Conservation (phyloP, 2,797 vertebrate genomes). For the Etheostoma perlongum region DNA sequence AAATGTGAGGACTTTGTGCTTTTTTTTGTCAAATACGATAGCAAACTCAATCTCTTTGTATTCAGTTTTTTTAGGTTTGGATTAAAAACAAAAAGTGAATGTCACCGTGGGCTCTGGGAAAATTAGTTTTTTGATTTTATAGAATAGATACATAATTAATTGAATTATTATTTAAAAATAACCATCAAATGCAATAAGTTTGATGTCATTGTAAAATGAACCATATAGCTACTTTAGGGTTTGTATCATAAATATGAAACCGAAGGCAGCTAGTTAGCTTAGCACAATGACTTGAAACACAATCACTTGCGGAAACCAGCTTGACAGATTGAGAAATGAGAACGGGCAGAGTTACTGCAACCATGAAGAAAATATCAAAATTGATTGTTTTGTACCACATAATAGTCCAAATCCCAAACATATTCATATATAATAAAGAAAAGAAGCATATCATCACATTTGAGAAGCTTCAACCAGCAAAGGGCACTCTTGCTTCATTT, state of each 20-base stretch:
- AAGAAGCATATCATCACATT: background rate
- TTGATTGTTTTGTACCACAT: background rate
- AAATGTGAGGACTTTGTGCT: background rate
- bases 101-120: no score
- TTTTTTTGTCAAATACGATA: background rate
- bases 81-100: no score
- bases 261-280: background rate
- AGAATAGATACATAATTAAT: no score
- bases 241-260: background rate
- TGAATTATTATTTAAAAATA: background rate
- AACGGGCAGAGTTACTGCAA: background rate
- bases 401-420: background rate
- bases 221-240: background rate
- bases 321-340: background rate
- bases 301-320: background rate
- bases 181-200: background rate
- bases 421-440: conserved; percentile 1
- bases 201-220: background rate
- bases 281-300: background rate
- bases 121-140: no score
- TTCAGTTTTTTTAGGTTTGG: background rate
- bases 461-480: background rate
- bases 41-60: background rate
- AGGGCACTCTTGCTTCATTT: background rate
- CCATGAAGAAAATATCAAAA: background rate